These are phyloP conservation scores for Tadarida brasiliensis DNA, from an alignment of 2,797 vertebrate species.

Conservation along the genomic window DNA sequence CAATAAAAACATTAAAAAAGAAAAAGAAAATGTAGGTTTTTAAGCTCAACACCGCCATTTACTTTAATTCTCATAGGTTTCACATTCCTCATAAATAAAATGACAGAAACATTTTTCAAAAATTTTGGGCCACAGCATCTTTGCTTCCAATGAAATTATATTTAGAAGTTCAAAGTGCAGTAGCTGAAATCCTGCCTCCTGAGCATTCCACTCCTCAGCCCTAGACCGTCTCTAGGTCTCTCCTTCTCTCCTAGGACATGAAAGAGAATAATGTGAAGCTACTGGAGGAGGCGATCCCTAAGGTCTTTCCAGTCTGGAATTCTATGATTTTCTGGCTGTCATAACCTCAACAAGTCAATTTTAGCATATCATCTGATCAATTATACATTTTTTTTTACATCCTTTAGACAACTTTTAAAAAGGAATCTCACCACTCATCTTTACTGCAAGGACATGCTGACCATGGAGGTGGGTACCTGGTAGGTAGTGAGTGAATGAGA, in stretches of 20 bases:
- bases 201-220: background rate
- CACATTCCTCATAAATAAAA: constrained; percentile 2
- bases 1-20: too few species aligned
- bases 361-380: constrained; percentile 9
- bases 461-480: constrained; percentile 85
- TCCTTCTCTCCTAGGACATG: background rate
- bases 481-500: constrained; percentile 91
- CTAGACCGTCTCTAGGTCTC: background rate
- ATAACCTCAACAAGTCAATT: background rate
- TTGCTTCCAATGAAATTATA: constrained; percentile 32
- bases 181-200: background rate
- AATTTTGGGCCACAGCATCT: background rate
- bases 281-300: background rate
- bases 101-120: background rate
- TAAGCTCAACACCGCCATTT: background rate
- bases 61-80: constrained; percentile 37
- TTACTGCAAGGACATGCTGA: constrained; percentile 68
- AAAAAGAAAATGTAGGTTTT: background rate
- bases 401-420: constrained; percentile 73
- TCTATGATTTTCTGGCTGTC: background rate
- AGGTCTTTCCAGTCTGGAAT: background rate
- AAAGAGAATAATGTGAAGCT: background rate
- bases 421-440: constrained; percentile 70
- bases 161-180: background rate
- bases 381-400: background rate